Evolutionary conservation across 2,797 vertebrate species (phyloP), one percentile per base, ranked within the genome.

Genomic region (Esox lucius): DNA sequence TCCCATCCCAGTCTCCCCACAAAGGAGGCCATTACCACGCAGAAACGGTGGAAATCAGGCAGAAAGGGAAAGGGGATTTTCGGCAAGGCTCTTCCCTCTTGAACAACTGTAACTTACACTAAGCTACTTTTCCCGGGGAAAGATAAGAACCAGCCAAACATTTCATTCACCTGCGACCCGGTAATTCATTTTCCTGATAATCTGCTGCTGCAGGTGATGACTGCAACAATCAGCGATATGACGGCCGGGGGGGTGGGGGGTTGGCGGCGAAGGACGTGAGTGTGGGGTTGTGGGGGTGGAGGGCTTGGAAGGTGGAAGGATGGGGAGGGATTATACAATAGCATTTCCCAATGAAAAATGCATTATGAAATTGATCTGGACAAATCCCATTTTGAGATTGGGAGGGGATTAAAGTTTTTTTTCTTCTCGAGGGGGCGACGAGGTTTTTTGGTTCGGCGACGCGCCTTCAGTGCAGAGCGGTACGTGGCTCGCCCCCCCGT

Each of bases 161-260:
- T 86, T 79, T 84, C 82, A 89, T 89, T 93, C 87, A 92, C 87
- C 87, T 81, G 78, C 90, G 92, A 91, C 88, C 90, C 76, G 75
- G 78, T 92, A 89, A 93, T 91, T 93, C 87, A 88, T 90, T 91
- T 90, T 85, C 46, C 77, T 83, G 85, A 84, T 90, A 92, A 91
- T 89, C 88, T 83, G 80, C 83, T 87, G 86, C 84, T 81, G 85
- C 86, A 84, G 88, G 85, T 86, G 90, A 92, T 85, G 17, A 78
- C 80, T 78, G 64, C 73, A 88, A 89, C 81, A 89, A 89, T 90
- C 82, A 81, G 69, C 35, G 81, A 88, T 89, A 83, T 81, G 85
- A 86, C 74, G 68, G 78, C 65, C n/a, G n/a, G 46, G 8, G 22
- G 77, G 81, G 66, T 76, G 70, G 73, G 9, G 39, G 15, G 28